Percentiles rank a stretch among this genome's conserved stretches.
These are phyloP conservation scores for Procapra przewalskii DNA, from an alignment of 2,113 vertebrate genomes.

Conservation along the genomic window DNA sequence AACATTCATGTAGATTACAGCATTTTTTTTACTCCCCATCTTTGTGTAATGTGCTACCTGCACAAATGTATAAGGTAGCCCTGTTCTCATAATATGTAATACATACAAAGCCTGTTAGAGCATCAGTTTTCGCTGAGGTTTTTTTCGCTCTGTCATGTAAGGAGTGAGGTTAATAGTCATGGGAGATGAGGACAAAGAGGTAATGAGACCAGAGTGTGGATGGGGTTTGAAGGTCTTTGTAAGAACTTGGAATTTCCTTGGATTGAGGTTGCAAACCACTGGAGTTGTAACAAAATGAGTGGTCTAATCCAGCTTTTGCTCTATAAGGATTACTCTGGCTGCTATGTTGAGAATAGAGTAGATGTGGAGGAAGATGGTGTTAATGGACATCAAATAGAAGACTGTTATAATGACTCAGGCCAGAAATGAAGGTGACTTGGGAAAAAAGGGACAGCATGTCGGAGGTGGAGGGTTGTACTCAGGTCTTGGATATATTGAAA, in stretches of 20 bases:
- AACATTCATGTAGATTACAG: not conserved
- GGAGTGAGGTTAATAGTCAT: not conserved
- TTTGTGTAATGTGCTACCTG: not conserved
- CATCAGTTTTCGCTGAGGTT: not conserved
- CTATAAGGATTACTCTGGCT: not conserved
- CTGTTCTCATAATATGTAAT: not conserved
- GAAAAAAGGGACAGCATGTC: not conserved
- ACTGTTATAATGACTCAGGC: not conserved
- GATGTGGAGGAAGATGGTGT: not conserved
- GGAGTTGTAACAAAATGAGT: not conserved
- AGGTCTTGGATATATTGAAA: not conserved
- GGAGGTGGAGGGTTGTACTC: not conserved
- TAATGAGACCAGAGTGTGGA: not conserved
- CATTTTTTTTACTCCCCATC: not conserved
- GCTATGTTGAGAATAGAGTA: not conserved
- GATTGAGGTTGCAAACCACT: not conserved
- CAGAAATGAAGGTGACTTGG: not conserved
- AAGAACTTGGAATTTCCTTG: slow-evolving; percentile 6
- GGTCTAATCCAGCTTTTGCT: not conserved
- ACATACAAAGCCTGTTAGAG: not conserved
- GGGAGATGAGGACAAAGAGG: not conserved
- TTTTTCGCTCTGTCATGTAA: not conserved
- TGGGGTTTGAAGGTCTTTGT: not conserved
- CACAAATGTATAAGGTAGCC: not conserved
- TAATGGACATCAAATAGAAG: not conserved